phyloP scores from a whole-genome alignment of 2,888 invertebrate species.

The Diarsia brunnea region DNA sequence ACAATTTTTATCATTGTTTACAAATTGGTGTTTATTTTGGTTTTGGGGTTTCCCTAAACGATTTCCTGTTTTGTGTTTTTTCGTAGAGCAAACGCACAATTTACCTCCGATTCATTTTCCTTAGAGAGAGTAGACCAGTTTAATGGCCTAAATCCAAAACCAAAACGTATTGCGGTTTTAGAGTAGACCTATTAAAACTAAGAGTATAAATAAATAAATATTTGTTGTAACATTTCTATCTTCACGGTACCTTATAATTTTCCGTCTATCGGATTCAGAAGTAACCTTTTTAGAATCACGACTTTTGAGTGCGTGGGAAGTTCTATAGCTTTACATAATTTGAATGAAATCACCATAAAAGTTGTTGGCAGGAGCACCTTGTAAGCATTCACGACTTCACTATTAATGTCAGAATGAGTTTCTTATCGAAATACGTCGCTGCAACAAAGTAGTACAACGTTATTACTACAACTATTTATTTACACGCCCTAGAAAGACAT shows the following conservation, averaged over 20 bases:
- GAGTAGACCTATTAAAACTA: neutral
- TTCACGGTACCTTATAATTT: conserved; percentile 1
- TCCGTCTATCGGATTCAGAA: conserved; percentile 31
- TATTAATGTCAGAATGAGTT: conserved; percentile 48
- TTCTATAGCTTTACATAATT: conserved; percentile 50
- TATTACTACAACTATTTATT: conserved; percentile 1
- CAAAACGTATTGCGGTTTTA: neutral
- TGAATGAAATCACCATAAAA: conserved; percentile 61
- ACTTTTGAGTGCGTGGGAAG: conserved; percentile 59
- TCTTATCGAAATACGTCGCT: conserved; percentile 28
- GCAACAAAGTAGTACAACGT: conserved; percentile 22
- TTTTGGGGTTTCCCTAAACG: neutral
- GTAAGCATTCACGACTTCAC: conserved; percentile 47
- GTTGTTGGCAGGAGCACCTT: conserved; percentile 45
- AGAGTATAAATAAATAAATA: neutral
- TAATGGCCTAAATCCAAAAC: neutral
- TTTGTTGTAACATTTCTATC: neutral
- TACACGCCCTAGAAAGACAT: too few species aligned
- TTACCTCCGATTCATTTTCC: neutral
- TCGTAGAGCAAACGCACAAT: neutral
- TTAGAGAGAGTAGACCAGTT: neutral
- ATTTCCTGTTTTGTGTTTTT: neutral
- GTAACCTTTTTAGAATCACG: conserved; percentile 61
- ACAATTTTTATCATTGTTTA: neutral
- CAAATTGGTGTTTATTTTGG: neutral